A percentile compares a stretch with the other conserved stretches of the same genome.
Conservation (phyloP, 1,140 invertebrate species). For the Aphelenchoides fujianensis region DNA sequence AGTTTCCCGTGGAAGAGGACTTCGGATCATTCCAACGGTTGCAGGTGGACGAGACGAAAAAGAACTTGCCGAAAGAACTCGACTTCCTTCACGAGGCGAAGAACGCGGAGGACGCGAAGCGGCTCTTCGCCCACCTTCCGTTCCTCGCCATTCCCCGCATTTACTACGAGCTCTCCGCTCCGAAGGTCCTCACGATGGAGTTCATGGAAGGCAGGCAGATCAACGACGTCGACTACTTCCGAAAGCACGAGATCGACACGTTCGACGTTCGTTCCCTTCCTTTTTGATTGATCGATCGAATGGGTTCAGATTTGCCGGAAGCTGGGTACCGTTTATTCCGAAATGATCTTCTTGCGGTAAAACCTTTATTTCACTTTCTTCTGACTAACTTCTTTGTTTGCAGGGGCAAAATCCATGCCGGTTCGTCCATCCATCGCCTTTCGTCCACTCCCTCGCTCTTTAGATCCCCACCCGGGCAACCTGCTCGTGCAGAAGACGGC, state of each 20-base stretch:
- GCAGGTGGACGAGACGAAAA: conserved; percentile 65
- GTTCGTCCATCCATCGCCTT: too few species aligned
- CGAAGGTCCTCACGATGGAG: conserved; percentile 90
- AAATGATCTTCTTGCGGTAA: conserved; percentile 98
- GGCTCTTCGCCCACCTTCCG: conserved; percentile 65
- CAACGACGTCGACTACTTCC: conserved; percentile 85
- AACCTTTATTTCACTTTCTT: too few species aligned
- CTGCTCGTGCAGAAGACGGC: conserved; percentile 71
- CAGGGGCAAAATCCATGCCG: conserved; percentile 94
- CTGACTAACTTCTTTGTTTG: too few species aligned
- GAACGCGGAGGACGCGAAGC: conserved; percentile 78
- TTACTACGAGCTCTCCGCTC: conserved; percentile 79
- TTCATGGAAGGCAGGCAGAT: conserved; percentile 88
- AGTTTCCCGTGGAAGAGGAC: conserved; percentile 64
- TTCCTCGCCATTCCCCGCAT: conserved; percentile 70
- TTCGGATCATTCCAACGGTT: conserved; percentile 66
- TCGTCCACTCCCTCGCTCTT: too few species aligned
- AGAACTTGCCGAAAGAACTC: conserved; percentile 73
- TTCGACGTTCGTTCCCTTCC: conserved; percentile 63
- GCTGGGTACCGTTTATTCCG: conserved; percentile 84
- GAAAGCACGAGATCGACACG: conserved; percentile 71
- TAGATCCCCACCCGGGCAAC: conserved; percentile 98
- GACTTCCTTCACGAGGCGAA: conserved; percentile 84
- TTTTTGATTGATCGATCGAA: conserved; percentile 17
- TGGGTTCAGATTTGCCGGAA: conserved; percentile 75